These are phyloP conservation scores for Marronus borbonicus DNA, from an alignment of 2,888 invertebrate genomes.

Conservation along the genomic window DNA sequence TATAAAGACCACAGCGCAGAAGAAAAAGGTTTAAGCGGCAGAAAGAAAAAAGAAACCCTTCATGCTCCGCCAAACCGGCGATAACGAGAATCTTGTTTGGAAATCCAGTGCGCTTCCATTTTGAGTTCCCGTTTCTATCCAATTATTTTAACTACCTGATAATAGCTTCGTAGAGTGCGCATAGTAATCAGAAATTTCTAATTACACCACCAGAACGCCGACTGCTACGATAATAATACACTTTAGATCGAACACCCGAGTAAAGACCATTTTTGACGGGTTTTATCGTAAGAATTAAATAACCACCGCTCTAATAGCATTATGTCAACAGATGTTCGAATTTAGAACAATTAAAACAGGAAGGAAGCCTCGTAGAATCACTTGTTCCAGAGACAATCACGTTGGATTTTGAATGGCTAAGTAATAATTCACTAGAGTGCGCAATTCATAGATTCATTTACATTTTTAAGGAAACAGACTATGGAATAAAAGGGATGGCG, in stretches of 20 bases:
- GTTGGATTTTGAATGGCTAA: too few relatives aligned
- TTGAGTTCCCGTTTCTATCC: background rate
- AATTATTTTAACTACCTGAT: too few relatives aligned
- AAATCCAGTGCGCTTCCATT: conserved; percentile 18
- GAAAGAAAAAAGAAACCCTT: background rate
- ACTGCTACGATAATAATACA: background rate
- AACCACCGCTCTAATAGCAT: background rate
- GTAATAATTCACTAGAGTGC: too few relatives aligned
- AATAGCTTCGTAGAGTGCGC: background rate
- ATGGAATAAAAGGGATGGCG: too few relatives aligned
- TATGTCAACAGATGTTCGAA: background rate
- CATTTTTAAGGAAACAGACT: too few relatives aligned
- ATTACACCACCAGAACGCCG: background rate
- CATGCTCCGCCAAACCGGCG: background rate
- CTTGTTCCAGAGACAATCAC: background rate
- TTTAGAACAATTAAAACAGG: background rate
- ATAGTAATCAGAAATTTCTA: background rate
- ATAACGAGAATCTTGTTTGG: conserved; percentile 25
- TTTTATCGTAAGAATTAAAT: background rate
- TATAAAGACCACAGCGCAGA: background rate
- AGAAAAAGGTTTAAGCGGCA: conserved; percentile 10
- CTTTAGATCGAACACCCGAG: background rate
- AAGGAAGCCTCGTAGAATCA: background rate
- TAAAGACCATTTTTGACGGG: background rate
- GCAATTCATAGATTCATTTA: too few relatives aligned